Evolutionary conservation across 2,888 invertebrate species (phyloP).

Genomic region (Lithophane semibrunnea): DNA sequence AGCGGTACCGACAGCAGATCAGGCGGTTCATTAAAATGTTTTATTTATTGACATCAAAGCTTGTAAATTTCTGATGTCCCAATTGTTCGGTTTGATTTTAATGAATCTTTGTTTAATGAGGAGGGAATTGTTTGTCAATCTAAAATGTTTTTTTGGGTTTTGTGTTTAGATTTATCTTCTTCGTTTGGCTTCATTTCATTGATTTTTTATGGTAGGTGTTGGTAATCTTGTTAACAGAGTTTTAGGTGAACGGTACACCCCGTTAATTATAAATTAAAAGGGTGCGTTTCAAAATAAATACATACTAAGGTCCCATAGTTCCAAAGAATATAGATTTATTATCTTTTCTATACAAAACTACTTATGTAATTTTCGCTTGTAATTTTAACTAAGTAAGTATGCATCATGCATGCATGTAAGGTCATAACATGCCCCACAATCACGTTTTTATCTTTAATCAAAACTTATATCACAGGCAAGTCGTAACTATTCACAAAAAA

Average conservation of each 20-base stretch:
- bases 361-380: too few species aligned
- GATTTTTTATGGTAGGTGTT: background rate
- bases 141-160: background rate
- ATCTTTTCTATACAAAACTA: background rate
- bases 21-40: conserved; percentile 56
- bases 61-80: conserved; percentile 44
- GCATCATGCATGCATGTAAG: too few species aligned
- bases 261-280: background rate
- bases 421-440: background rate
- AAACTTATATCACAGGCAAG: conserved; percentile 7
- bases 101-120: conserved; percentile 20
- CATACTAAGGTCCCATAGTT: too few species aligned
- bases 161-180: background rate
- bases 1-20: conserved; percentile 68
- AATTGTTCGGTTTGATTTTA: conserved; percentile 11
- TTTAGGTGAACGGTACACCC: too few species aligned
- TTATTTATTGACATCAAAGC: conserved; percentile 52
- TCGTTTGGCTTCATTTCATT: background rate
- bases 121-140: conserved; percentile 2
- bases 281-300: background rate
- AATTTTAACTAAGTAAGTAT: background rate
- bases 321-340: background rate
- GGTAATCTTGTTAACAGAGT: too few species aligned
- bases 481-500: conserved; percentile 25
- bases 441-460: conserved; percentile 19